phyloP scores from a whole-genome alignment of 2,113 vertebrate species.

The Trematomus loennbergii region DNA sequence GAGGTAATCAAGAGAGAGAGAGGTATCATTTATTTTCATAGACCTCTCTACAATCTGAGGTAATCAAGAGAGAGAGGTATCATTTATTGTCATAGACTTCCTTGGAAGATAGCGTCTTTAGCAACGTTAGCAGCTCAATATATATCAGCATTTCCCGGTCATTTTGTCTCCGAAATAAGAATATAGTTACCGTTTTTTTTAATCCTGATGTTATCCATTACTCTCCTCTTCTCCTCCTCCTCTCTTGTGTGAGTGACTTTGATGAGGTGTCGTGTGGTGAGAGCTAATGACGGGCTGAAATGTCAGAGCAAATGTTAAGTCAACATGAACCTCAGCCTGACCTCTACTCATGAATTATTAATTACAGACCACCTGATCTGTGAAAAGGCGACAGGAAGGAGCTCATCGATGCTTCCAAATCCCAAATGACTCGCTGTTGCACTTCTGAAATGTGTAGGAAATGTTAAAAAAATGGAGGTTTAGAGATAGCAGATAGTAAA shows the following conservation, averaged over 20 bases:
- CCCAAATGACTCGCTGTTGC: not conserved
- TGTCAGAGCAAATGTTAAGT: conserved; percentile 85
- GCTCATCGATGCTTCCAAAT: conserved; percentile 33
- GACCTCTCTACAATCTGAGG: too few relatives aligned
- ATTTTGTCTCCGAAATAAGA: too few relatives aligned
- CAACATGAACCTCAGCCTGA: conserved; percentile 77
- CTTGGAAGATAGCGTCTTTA: too few relatives aligned
- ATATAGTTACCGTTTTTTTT: too few relatives aligned
- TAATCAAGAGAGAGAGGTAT: too few relatives aligned
- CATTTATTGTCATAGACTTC: too few relatives aligned
- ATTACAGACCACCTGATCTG: conserved; percentile 68
- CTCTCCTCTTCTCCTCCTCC: not conserved
- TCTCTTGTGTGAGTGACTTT: conserved; percentile 56
- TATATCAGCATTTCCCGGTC: too few relatives aligned
- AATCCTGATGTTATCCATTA: not conserved
- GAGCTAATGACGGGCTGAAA: conserved; percentile 81
- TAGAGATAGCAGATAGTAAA: conserved; percentile 17
- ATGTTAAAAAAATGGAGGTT: conserved; percentile 14
- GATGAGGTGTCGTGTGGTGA: conserved; percentile 75
- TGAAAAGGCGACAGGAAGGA: conserved; percentile 25
- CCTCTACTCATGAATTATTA: conserved; percentile 77
- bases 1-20: too few relatives aligned
- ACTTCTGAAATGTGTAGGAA: conserved; percentile 34
- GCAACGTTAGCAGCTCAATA: too few relatives aligned
- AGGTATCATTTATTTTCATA: too few relatives aligned